Evolutionary conservation across 2,797 vertebrate genomes (phyloP), one percentile per base, ranked within the genome.

Genomic region (Podarcis lilfordi): DNA sequence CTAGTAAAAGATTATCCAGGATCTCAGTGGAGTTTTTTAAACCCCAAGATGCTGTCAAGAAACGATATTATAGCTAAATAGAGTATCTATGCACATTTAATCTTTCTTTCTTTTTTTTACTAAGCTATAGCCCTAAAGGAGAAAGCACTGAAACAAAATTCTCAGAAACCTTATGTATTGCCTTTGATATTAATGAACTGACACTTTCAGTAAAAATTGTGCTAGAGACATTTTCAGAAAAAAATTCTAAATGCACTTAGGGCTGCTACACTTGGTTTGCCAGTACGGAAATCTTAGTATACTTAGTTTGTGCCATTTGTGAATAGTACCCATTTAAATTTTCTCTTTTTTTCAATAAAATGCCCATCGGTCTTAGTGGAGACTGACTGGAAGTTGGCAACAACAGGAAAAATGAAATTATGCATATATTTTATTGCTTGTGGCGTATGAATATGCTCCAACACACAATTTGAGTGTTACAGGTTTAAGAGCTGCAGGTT

Each of bases 1-100:
- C 82, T 32, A 82, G 45, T 69, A 82, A 80, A 93, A 90, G 90
- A 93, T 84, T 27, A 82, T 55, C 10, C 55, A 80, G 76, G 8
- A 77, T 87, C 72, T 11, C 25, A 82, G 68, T 72, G 90, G n/a
- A 55, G 69, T 85, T 32, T 23, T 71, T 71, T 69, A 91, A 43
- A 89, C 91, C 89, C 40, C 9, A 50, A 19, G 45, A 55, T 81
- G 71, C 79, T 74, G 43, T 80, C 37, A 76, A 74, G 77, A 94
- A 91, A 88, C 88, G 69, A 25, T 1, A 0, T 75, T 68, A 13
- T 43, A 4, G 81, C 43, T 89, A 0, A 66, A 81, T 77, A 64
- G 89, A 86, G 55, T 2, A 2, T 93, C 86, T 89, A 0, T 89
- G 69, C 80, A 66, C 78, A 55, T 91, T 92, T 85, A 55, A 59